Percentiles rank a stretch among this genome's conserved stretches.
Evolutionary conservation across 2,888 invertebrate species (phyloP).

Genomic region (Dryococelus australis): DNA sequence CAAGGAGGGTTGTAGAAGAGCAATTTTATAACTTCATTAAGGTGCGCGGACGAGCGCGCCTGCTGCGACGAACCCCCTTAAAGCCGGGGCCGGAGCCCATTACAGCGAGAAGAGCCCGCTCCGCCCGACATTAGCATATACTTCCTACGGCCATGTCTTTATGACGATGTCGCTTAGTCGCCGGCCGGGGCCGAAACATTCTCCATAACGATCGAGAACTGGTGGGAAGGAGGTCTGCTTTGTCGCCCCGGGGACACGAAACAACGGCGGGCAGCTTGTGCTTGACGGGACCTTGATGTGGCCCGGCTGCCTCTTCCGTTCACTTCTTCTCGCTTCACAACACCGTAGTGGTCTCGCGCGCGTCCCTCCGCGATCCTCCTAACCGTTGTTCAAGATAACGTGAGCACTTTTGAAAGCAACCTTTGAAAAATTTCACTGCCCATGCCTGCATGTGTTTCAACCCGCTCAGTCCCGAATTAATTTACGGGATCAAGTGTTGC

Average conservation of each 20-base stretch:
- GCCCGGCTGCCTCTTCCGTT: no score
- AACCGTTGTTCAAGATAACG: no score
- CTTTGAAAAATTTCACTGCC: no score
- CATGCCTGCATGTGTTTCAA: no score
- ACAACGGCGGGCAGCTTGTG: neutral
- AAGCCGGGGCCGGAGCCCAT: neutral
- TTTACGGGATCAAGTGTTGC: no score
- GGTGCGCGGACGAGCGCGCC: neutral
- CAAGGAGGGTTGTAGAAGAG: neutral
- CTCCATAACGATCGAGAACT: neutral
- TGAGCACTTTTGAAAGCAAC: no score
- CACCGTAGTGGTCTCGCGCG: no score
- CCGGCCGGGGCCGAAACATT: neutral
- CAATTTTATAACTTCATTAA: neutral
- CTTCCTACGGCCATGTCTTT: neutral
- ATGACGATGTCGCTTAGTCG: slow-evolving; percentile 27
- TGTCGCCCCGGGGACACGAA: neutral
- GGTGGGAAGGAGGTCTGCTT: no score
- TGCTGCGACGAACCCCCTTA: neutral
- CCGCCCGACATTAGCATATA: neutral
- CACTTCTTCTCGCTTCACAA: no score
- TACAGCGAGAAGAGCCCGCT: neutral
- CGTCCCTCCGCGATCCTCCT: no score
- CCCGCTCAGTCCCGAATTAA: no score
- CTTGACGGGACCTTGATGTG: no score